Evolutionary conservation across 2,888 invertebrate genomes (phyloP).

Genomic region (Torymus tubicola): DNA sequence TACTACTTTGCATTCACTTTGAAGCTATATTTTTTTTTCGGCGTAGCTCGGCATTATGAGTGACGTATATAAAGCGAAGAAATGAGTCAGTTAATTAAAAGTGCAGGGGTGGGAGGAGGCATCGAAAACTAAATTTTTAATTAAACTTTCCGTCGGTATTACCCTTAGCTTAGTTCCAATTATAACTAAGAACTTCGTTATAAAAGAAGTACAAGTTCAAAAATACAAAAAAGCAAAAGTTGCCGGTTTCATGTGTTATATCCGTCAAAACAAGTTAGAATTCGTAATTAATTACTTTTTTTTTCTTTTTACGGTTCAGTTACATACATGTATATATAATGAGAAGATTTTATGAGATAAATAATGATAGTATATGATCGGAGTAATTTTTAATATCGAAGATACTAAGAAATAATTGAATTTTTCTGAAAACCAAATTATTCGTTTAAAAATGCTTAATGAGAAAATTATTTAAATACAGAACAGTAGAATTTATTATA

Average conservation of each 20-base stretch:
- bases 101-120: neutral
- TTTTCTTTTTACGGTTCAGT: neutral
- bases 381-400: no score
- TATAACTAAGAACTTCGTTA: conserved; percentile 46
- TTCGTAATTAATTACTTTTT: conserved; percentile 18
- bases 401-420: conserved; percentile 23
- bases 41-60: neutral
- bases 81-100: conserved; percentile 30
- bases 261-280: conserved; percentile 24
- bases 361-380: no score
- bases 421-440: neutral
- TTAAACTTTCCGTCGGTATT: conserved; percentile 40
- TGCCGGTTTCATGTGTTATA: conserved; percentile 9
- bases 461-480: no score
- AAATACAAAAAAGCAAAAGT: conserved; percentile 19
- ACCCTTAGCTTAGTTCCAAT: conserved; percentile 38
- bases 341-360: no score
- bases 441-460: neutral
- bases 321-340: no score
- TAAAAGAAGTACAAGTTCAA: conserved; percentile 34
- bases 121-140: conserved; percentile 40
- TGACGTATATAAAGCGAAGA: conserved; percentile 5
- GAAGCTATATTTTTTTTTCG: neutral
- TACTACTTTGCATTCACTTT: conserved; percentile 9
- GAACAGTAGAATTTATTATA: no score